Evolutionary conservation across 2,888 invertebrate species (phyloP), one percentile per base, ranked within the genome.

Genomic region (Nephrocerus scutellatus): DNA sequence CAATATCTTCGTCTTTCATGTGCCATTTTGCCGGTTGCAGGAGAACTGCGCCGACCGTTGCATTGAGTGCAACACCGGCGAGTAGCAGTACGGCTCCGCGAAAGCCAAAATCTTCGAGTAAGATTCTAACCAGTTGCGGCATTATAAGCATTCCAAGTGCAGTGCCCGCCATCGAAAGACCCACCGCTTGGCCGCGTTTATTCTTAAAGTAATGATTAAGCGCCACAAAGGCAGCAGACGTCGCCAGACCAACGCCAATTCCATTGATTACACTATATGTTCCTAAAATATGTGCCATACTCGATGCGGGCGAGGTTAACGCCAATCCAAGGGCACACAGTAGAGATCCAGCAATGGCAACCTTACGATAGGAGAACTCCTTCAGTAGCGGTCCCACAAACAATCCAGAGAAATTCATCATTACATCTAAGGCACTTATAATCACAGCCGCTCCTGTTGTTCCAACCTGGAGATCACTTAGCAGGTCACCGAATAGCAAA

Each of bases 131-230:
- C 43, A 82, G 72, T 59, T 85, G 85, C 2, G 85, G 85, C 78
- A 85, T 81, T 43, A 84, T 72, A 74, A 85, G 78, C 71, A 84
- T 77, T 4, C 84, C 85, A 51, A 85, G 73, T 5, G 84, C 83
- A 0, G 84, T 84, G 1, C 85, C 85, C 1, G 84, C 84, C 76
- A 85, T 80, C 0, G 84, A 84, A 16, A 84, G 70, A 0, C 85
- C 85, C 6, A 85, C 82, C 1, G 85, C 85, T 61, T 84, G 84
- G 1, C 85, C 84, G 15, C 85, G 76, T 60, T 80, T 80, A 60
- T 80, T 78, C 12, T 79, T 74, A 59, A 85, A 85, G 60, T 81
- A 85, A 56, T 83, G 80, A 64, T 84, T 85, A 3, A 85, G 67
- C 0, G 85, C 82, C 8, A 86, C 84, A 62, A 86, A 84, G 1